phyloP scores from a whole-genome alignment of 2,888 invertebrate genomes.

The Andrena haemorrhoa region DNA sequence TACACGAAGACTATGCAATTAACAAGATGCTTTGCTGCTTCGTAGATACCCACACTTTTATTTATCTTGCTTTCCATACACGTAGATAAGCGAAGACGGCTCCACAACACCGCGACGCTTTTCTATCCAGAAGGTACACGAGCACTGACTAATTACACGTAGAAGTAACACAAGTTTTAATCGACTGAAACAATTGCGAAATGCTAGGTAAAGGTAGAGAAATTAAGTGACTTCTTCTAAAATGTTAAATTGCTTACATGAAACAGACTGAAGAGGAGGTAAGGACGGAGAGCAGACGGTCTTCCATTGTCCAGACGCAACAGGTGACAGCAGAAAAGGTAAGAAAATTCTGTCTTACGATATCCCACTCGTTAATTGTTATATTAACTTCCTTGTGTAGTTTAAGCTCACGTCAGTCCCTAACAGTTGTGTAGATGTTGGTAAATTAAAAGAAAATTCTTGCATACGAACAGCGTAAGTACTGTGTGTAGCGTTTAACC shows the following conservation, averaged over 20 bases:
- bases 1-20: neutral
- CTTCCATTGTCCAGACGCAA: conserved; percentile 85
- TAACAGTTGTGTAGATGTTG: conserved; percentile 1
- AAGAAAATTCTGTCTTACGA: conserved; percentile 42
- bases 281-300: conserved; percentile 85
- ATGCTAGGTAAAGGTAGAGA: neutral
- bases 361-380: neutral
- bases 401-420: neutral
- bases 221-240: neutral
- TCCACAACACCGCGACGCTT: conserved; percentile 77
- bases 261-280: conserved; percentile 84
- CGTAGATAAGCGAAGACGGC: conserved; percentile 78
- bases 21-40: neutral
- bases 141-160: conserved; percentile 6
- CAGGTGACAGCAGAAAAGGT: conserved; percentile 78
- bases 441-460: conserved; percentile 2
- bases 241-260: neutral
- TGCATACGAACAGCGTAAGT: conserved; percentile 42
- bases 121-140: conserved; percentile 80
- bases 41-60: conserved; percentile 33
- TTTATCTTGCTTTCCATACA: conserved; percentile 51
- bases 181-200: neutral
- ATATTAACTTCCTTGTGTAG: conserved; percentile 7
- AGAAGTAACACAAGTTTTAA: too few species aligned
- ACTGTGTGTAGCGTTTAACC: conserved; percentile 42